Percentiles rank a stretch among this genome's conserved stretches.
phyloP scores from a whole-genome alignment of 1,140 invertebrate species.

The Cardiocondyla obscurior region DNA sequence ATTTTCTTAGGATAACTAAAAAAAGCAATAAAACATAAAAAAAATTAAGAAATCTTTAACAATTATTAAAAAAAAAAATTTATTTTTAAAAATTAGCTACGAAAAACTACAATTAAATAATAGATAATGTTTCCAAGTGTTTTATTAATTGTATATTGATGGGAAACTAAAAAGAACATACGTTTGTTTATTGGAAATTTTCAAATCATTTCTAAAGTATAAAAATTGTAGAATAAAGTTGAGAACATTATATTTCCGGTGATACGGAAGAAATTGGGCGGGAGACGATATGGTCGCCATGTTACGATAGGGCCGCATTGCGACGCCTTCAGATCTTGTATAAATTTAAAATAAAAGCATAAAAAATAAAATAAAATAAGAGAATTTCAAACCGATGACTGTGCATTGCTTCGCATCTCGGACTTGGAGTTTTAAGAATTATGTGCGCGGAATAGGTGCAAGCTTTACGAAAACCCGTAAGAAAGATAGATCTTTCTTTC shows the following conservation, averaged over 20 bases:
- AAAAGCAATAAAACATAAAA: background rate
- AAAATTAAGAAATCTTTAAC: background rate
- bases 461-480: background rate
- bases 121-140: background rate
- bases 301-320: constrained; percentile 59
- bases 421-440: background rate
- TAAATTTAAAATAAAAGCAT: too few species aligned
- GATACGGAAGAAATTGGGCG: constrained; percentile 73
- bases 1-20: too few species aligned
- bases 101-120: background rate
- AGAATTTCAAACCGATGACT: background rate
- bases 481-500: background rate
- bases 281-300: constrained; percentile 69
- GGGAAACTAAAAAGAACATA: background rate
- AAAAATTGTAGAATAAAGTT: constrained; percentile 12
- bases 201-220: background rate
- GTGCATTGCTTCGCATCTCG: background rate
- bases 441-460: background rate
- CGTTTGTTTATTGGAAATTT: background rate
- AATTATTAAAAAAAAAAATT: background rate
- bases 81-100: background rate
- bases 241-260: constrained; percentile 63
- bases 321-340: constrained; percentile 4
- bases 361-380: background rate
- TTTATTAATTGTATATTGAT: background rate